Evolutionary conservation across 92 coral and sea anemone genomes (phyloP), one percentile per base, ranked within the genome.

Genomic region (Phenganax subtilis): DNA sequence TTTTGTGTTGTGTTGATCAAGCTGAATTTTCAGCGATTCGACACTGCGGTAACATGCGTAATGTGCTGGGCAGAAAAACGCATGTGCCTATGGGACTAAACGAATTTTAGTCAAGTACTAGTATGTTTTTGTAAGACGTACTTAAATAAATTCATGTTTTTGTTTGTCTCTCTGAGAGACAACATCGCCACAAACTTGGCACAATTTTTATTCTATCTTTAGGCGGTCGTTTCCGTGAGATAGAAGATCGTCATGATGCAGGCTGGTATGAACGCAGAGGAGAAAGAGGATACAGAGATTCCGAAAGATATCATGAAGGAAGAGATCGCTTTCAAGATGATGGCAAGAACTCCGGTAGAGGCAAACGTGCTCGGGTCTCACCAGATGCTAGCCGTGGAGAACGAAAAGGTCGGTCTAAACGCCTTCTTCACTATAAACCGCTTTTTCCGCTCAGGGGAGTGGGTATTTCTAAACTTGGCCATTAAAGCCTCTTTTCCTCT

Each of bases 151-250:
- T 37, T 37, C 5, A 37, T 37, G 3, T 37, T 37, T 37, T 37
- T 37, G 47, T 37, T 37, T 37, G 47, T 37, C 47, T 37, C 47
- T 37, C 5, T 37, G 47, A 37, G 47, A 59, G 7, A 14, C n/a
- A 59, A 59, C 1, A 59, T 7, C n/a, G 65, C n/a, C 30, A 30
- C 12, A 1, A 9, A 69, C 10, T 12, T 15, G 31, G 55, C 0
- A 6, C 7, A 69, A 10, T 9, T 6, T 69, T 10, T 75, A 7
- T 75, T 75, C 6, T 14, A 56, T 47, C 16, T 77, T 11, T 57
- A 77, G 82, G 82, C 9, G 63, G 70, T 31, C 82, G 82, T 77
- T 77, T 57, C 71, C 44, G 71, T 20, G 82, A 77, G 62, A 53
- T 59, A 15, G 65, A 77, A 44, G 83, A 65, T 37, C 83, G 83